Percentiles rank a stretch among this genome's conserved stretches.
phyloP scores from a whole-genome alignment of 2,888 invertebrate species.

The Hydrotaea diabolus region DNA sequence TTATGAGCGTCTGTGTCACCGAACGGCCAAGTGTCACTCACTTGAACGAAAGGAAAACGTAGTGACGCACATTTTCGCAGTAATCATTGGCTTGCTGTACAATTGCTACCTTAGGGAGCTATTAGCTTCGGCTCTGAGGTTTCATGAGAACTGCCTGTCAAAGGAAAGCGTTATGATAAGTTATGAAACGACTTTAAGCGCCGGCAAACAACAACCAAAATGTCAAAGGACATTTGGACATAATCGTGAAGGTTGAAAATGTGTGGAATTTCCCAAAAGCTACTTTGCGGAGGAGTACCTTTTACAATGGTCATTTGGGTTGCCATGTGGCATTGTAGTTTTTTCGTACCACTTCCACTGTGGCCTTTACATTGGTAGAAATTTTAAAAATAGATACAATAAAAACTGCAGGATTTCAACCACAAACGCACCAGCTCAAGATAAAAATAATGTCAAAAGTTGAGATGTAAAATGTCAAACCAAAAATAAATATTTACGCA shows the following conservation, averaged over 20 bases:
- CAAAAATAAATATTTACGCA: constrained; percentile 59
- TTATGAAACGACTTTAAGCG: no score
- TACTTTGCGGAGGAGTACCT: background rate
- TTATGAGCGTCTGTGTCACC: background rate
- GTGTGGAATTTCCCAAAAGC: no score
- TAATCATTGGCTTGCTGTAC: background rate
- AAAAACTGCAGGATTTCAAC: background rate
- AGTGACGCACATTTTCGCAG: constrained; percentile 12
- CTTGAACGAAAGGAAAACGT: background rate
- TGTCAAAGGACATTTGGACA: no score
- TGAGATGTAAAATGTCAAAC: constrained; percentile 56
- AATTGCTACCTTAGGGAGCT: background rate
- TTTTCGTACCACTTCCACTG: background rate
- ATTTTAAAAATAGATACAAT: constrained; percentile 22
- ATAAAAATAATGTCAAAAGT: constrained; percentile 47
- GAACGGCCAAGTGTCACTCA: background rate
- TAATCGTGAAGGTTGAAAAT: no score
- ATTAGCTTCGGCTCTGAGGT: no score
- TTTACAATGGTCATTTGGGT: background rate
- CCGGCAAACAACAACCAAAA: no score
- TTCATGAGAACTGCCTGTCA: background rate
- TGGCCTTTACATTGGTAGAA: background rate
- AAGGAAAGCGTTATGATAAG: background rate
- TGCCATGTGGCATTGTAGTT: background rate
- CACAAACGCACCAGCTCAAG: background rate